Evolutionary conservation across 1,140 invertebrate species (phyloP).

Genomic region (Neodiprion pinetum): DNA sequence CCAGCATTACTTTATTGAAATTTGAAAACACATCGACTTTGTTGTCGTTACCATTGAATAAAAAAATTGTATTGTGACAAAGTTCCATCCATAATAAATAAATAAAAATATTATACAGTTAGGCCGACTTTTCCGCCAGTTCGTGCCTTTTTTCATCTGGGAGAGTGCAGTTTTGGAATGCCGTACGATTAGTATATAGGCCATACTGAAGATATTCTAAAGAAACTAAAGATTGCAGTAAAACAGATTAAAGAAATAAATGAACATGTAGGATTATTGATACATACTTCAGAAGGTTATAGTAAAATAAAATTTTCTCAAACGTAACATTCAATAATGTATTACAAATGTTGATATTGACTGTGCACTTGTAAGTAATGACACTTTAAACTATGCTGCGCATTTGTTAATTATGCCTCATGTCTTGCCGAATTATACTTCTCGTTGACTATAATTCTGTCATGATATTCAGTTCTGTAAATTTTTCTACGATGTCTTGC

Average conservation of each 20-base stretch:
- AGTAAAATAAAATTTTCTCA: no score
- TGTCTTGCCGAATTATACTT: no score
- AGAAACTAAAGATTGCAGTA: no score
- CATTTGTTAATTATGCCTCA: no score
- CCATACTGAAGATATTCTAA: conserved; percentile 32
- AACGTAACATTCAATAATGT: no score
- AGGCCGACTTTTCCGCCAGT: conserved; percentile 63
- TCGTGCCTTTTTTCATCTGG: conserved; percentile 62
- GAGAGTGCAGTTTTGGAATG: conserved; percentile 54
- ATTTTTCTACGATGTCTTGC: no score
- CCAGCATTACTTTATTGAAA: conserved; percentile 29
- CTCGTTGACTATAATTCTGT: no score
- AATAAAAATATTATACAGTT: conserved; percentile 64
- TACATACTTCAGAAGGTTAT: conserved; percentile 25
- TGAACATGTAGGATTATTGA: conserved; percentile 1
- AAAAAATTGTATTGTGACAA: conserved; percentile 62
- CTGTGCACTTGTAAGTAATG: no score
- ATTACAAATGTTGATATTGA: no score
- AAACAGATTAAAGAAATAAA: conserved; percentile 19
- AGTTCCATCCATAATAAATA: conserved; percentile 59
- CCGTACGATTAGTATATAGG: conserved; percentile 48
- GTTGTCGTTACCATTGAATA: conserved; percentile 49
- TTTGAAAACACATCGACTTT: conserved; percentile 24
- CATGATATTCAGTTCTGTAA: no score
- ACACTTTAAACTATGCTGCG: no score